Base-by-base conservation (phyloP, 1,140 invertebrate species). In the Nymphalis io region DNA sequence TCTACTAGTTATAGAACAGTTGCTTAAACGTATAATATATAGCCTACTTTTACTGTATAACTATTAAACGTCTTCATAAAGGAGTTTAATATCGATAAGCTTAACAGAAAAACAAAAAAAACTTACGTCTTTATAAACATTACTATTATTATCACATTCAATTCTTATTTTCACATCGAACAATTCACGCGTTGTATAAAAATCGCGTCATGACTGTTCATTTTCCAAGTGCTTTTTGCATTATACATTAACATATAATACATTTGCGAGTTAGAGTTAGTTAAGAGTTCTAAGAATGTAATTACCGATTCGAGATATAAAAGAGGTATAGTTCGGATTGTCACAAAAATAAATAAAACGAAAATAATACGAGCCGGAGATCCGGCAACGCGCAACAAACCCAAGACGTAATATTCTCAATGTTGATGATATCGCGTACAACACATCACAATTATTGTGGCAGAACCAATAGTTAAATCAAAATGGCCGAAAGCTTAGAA, bases 291-390 rank as follows among this genome's bases (percentile, higher is more conserved):
- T n/a, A 18, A 12, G 46, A 51, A n/a, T 20, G 20, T 1, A 51
- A 51, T 20, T 15, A 55, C 6, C 20, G 15, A 23, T 27, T 6
- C 13, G 5, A 27, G 11, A 51, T 51, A 51, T 51, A 20, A 20
- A 51, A 51, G 20, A 20, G 16, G 3, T 20, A 20, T 18, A 51
- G 10, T 10, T 20, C 16, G 18, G 20, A 51, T 21, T 13, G 16
- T 20, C 5, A 18, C 16, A 18, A 51, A 51, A 51, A 51, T 20
- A 6, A 51, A 20, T 51, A 51, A 51, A 20, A 51, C 20, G 51
- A 55, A 55, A 55, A 55, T 27, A 27, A 55, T 55, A 27, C 6
- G 6, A 55, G 12, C 51, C 51, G 20, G 23, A 55, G 51, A 8
- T 55, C 51, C 51, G 51, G 51, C 21, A 55, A 55, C 51, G 3